Conservation (phyloP, 2,797 vertebrate species). For the Phrynocephalus vlangalii region DNA sequence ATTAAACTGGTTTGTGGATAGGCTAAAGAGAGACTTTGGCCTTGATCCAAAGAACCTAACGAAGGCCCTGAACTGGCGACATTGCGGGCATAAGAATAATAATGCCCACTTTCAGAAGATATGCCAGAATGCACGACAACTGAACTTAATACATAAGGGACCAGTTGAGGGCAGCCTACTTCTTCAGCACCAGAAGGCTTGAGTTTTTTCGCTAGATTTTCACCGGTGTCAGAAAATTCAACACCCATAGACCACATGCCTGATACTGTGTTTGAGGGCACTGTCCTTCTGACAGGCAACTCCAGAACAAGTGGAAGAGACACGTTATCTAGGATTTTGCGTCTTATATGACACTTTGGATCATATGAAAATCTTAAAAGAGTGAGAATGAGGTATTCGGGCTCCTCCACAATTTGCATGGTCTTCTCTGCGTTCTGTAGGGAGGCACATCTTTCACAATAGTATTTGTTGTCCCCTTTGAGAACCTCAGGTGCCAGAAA, state of each 20-base stretch:
- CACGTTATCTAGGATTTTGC: slow-evolving; percentile 96
- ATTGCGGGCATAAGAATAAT: slow-evolving; percentile 94
- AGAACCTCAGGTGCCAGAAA: slow-evolving; percentile 97
- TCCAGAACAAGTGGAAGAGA: slow-evolving; percentile 89
- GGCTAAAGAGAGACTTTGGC: slow-evolving; percentile 75
- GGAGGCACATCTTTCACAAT: slow-evolving; percentile 94
- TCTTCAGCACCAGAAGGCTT: slow-evolving; percentile 92
- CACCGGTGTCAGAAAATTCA: slow-evolving; percentile 88
- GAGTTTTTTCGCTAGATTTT: slow-evolving; percentile 96
- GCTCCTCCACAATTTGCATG: slow-evolving; percentile 92
- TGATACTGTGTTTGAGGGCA: slow-evolving; percentile 64
- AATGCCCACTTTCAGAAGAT: slow-evolving; percentile 98
- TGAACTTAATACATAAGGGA: slow-evolving; percentile 91
- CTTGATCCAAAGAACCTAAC: slow-evolving; percentile 70
- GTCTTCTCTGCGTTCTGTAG: slow-evolving; percentile 95
- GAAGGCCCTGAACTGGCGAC: slow-evolving; percentile 81
- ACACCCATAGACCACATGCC: slow-evolving; percentile 81
- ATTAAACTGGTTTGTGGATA: slow-evolving; percentile 72
- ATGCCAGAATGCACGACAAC: slow-evolving; percentile 97
- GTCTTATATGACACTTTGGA: slow-evolving; percentile 92
- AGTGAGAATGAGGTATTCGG: slow-evolving; percentile 97
- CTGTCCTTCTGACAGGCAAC: slow-evolving; percentile 83
- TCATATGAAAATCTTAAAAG: slow-evolving; percentile 96
- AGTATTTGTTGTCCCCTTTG: slow-evolving; percentile 96
- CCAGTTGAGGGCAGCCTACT: slow-evolving; percentile 72